Conservation (phyloP, 2,888 invertebrate genomes). For the Temnothorax rugatulus region DNA sequence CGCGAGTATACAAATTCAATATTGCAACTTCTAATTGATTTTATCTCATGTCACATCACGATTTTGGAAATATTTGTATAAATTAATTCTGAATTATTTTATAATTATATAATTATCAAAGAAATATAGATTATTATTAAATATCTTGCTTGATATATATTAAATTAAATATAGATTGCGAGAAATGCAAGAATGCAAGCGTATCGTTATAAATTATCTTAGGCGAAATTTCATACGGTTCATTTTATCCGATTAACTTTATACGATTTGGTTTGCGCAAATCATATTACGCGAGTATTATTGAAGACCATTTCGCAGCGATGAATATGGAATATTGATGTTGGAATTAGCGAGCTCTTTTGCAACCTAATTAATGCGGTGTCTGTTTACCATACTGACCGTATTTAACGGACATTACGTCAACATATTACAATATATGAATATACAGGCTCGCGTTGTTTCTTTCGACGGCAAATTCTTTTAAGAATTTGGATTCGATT, state of each 20-base stretch:
- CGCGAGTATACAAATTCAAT: not conserved
- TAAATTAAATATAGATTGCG: not conserved
- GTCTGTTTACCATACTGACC: slow-evolving; percentile 22
- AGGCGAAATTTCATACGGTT: not conserved
- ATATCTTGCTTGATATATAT: not conserved
- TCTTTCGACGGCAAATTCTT: not conserved
- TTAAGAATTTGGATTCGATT: not conserved
- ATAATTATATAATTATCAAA: not conserved
- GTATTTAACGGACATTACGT: slow-evolving; percentile 9
- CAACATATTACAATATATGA: slow-evolving; percentile 10
- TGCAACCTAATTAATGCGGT: slow-evolving; percentile 36
- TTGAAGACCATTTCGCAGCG: slow-evolving; percentile 19
- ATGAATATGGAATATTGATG: slow-evolving; percentile 46
- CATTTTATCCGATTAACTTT: slow-evolving; percentile 17
- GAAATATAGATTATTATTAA: not conserved
- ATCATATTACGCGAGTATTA: slow-evolving; percentile 26
- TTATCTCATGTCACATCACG: not conserved
- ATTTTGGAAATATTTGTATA: not conserved
- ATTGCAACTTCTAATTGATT: not conserved
- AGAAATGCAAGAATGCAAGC: not conserved
- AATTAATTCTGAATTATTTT: not conserved
- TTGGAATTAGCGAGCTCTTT: slow-evolving; percentile 42
- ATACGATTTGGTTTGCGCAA: slow-evolving; percentile 19
- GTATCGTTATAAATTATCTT: slow-evolving; percentile 13
- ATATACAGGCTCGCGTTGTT: not conserved